Evolutionary conservation across 2,888 invertebrate species (phyloP).

Genomic region (Pterobdella sp.): DNA sequence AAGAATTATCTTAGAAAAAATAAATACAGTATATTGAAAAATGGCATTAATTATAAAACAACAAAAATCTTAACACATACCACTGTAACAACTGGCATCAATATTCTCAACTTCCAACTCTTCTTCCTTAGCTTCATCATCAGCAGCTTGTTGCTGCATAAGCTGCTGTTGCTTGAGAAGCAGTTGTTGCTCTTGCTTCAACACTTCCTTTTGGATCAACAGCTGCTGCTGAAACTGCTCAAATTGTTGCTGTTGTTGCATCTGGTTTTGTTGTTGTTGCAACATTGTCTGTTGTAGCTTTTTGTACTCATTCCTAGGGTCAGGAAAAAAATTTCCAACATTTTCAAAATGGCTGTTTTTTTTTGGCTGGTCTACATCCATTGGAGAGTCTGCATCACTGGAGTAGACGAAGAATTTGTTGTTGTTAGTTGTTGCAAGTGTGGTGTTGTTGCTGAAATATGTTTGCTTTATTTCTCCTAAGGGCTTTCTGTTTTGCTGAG

Average conservation of each 20-base stretch:
- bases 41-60: background rate
- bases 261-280: background rate
- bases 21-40: background rate
- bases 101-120: background rate
- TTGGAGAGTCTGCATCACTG: background rate
- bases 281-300: background rate
- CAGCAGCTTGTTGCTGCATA: background rate
- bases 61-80: background rate
- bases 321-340: too few relatives aligned
- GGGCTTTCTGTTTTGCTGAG: too few relatives aligned
- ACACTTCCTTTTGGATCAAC: background rate
- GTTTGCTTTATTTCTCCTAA: too few relatives aligned
- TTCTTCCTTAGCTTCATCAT: background rate
- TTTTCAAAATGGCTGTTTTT: too few relatives aligned
- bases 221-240: background rate
- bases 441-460: conserved; percentile 4
- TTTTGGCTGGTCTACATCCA: background rate
- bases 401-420: background rate
- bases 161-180: background rate
- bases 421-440: too few relatives aligned
- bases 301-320: too few relatives aligned
- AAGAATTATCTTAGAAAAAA: background rate
- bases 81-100: background rate
- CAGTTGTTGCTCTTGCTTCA: background rate
- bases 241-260: background rate